Conservation (phyloP, 2,888 invertebrate genomes). For the Heteromyza rotundicornis region DNA sequence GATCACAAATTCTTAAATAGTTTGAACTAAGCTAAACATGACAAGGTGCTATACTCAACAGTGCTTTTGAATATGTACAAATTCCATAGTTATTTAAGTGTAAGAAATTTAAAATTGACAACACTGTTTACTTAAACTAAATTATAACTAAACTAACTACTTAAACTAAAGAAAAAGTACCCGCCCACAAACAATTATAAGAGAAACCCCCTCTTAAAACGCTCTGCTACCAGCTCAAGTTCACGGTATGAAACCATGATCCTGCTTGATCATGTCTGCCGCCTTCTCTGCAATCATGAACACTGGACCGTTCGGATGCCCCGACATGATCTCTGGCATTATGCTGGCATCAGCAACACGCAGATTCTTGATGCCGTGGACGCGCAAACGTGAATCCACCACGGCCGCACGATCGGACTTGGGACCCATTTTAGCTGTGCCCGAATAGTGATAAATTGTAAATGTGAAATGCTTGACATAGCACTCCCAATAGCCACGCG, state of each 20-base stretch:
- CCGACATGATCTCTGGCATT: conserved; percentile 66
- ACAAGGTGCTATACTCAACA: too few relatives aligned
- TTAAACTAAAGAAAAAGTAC: neutral
- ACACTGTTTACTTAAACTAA: neutral
- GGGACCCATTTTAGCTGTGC: conserved; percentile 74
- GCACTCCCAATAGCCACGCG: conserved; percentile 72
- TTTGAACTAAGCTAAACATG: too few relatives aligned
- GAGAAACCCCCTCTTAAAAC: neutral
- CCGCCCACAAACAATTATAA: conserved; percentile 5
- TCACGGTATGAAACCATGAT: conserved; percentile 60
- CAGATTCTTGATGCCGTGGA: conserved; percentile 64
- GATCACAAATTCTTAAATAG: too few relatives aligned
- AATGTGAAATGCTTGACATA: conserved; percentile 68
- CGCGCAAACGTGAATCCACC: conserved; percentile 68
- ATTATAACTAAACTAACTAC: neutral
- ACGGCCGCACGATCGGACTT: conserved; percentile 67
- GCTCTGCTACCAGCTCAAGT: too few relatives aligned
- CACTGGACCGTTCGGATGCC: conserved; percentile 66
- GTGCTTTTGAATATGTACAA: neutral
- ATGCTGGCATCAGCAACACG: conserved; percentile 67
- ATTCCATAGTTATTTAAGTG: too few relatives aligned
- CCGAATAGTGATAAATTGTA: conserved; percentile 70
- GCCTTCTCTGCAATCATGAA: conserved; percentile 68
- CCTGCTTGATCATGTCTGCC: conserved; percentile 66
- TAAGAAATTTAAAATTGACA: neutral